phyloP scores from a whole-genome alignment of 2,113 vertebrate genomes.

The Macroglossus sobrinus region DNA sequence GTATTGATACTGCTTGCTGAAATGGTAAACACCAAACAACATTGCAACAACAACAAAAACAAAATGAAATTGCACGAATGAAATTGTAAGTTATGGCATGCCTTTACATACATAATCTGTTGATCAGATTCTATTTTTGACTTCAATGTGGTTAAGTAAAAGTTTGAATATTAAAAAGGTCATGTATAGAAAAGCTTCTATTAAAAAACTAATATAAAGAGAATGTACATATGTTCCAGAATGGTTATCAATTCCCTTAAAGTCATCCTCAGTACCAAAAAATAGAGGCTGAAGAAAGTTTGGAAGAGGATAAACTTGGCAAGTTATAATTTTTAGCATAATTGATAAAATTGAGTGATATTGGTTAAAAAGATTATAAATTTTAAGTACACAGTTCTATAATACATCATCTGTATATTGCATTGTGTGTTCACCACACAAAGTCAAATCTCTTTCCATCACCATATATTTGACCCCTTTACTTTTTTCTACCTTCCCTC shows the following conservation, averaged over 20 bases:
- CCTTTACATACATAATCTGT: background rate
- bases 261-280: background rate
- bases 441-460: too few species aligned
- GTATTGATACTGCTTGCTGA: background rate
- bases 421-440: too few species aligned
- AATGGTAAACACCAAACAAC: background rate
- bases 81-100: background rate
- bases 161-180: constrained; percentile 22
- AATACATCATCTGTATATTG: too few species aligned
- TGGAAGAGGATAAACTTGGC: background rate
- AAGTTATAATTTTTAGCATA: background rate
- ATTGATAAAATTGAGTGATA: background rate
- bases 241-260: background rate
- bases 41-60: background rate
- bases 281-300: background rate
- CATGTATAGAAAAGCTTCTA: background rate
- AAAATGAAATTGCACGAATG: background rate
- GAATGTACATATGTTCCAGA: background rate
- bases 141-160: constrained; percentile 13
- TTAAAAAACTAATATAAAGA: background rate
- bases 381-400: too few species aligned
- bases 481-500: too few species aligned
- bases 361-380: too few species aligned
- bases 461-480: too few species aligned
- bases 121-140: background rate